Evolutionary conservation across 2,113 vertebrate species (phyloP).

Genomic region (Anarhynchus alexandrinus): DNA sequence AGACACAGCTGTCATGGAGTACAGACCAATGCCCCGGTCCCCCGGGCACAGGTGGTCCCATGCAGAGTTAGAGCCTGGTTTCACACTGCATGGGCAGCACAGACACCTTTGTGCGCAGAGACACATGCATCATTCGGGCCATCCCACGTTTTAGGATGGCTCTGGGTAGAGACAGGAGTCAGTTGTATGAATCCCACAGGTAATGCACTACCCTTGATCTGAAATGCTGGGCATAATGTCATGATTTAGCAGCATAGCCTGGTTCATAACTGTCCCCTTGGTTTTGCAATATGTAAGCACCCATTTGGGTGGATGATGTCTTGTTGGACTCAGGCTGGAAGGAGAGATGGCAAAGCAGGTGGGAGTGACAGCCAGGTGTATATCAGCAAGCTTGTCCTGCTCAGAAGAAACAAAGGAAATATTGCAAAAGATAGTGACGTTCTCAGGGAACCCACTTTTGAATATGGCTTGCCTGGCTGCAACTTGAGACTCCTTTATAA

Average conservation of each 20-base stretch:
- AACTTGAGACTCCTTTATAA: conserved; percentile 29
- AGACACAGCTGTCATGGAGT: not conserved
- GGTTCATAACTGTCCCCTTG: not conserved
- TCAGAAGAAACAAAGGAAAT: not conserved
- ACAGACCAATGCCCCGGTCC: not conserved
- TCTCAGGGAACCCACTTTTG: conserved; percentile 13
- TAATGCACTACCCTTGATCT: not conserved
- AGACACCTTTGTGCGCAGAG: not conserved
- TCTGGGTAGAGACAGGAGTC: not conserved
- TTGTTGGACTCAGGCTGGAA: not conserved
- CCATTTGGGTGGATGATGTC: not conserved
- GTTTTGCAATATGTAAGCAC: not conserved
- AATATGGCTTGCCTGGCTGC: not conserved
- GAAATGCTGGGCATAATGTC: not conserved
- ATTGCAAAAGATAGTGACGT: not conserved
- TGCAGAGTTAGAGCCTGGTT: not conserved
- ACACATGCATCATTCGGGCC: accelerated
- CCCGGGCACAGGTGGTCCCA: not conserved
- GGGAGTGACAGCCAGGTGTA: not conserved
- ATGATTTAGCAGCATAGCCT: not conserved
- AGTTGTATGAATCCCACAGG: not conserved
- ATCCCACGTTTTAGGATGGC: not conserved
- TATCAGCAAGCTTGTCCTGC: not conserved
- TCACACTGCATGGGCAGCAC: not conserved
- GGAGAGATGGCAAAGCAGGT: not conserved